A percentile compares a stretch with the other conserved stretches of the same genome.
These are phyloP conservation scores for Glaucidium brasilianum DNA, from an alignment of 2,113 vertebrate species.

Conservation along the genomic window DNA sequence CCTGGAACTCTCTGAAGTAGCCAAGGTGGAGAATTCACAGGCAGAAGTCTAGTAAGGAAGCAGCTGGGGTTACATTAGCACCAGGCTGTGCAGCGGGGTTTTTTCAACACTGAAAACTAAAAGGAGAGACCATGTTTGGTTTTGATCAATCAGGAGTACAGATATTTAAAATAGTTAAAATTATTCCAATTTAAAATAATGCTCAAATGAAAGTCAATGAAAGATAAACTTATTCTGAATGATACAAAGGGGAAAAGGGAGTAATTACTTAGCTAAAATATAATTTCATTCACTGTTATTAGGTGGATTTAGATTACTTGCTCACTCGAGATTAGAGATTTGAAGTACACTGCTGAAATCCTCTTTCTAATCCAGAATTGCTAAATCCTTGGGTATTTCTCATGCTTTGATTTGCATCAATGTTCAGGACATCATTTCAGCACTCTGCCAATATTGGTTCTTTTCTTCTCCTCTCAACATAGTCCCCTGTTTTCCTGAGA, in stretches of 20 bases:
- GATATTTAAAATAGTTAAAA: background rate
- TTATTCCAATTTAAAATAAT: background rate
- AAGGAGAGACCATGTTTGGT: background rate
- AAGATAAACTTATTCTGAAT: background rate
- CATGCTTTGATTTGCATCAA: constrained; percentile 18
- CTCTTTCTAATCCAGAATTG: constrained; percentile 48
- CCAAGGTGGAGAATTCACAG: background rate
- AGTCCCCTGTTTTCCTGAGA: background rate
- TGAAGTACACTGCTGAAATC: constrained; percentile 61
- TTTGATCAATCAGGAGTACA: background rate
- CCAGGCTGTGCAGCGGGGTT: background rate
- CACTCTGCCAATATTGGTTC: background rate
- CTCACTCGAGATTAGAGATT: constrained; percentile 59
- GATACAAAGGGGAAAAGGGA: background rate
- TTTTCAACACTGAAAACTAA: background rate
- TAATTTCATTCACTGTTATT: constrained; percentile 48
- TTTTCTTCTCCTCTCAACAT: background rate
- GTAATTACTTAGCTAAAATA: constrained; percentile 13
- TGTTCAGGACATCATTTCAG: constrained; percentile 13
- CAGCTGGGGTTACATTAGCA: background rate
- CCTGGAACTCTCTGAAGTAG: background rate
- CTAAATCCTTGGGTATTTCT: constrained; percentile 57
- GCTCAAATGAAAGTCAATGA: background rate
- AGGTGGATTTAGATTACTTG: constrained; percentile 57
- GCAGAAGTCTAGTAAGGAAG: background rate